phyloP scores from a whole-genome alignment of 2,888 invertebrate species.

The Thereva nobilitata region DNA sequence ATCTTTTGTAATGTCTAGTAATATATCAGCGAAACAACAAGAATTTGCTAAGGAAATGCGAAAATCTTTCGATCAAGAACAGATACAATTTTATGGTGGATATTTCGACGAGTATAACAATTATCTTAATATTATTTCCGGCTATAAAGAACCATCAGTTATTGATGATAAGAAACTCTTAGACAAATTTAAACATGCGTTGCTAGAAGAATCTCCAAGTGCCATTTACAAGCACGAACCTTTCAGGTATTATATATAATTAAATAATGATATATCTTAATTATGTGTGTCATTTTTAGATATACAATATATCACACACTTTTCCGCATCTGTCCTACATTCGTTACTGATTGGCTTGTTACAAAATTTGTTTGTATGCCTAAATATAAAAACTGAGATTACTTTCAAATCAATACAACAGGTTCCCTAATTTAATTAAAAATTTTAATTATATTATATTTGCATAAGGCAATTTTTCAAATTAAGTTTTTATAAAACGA shows the following conservation, averaged over 20 bases:
- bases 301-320: constrained; percentile 68
- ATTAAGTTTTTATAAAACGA: no score
- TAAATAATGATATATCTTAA: not conserved
- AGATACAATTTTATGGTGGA: constrained; percentile 65
- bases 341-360: constrained; percentile 65
- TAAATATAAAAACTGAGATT: constrained; percentile 44
- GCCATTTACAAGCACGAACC: constrained; percentile 71
- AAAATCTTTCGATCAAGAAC: constrained; percentile 65
- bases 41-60: constrained; percentile 69
- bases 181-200: constrained; percentile 65
- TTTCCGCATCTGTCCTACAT: constrained; percentile 65
- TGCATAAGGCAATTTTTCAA: no score
- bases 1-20: constrained; percentile 71
- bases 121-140: constrained; percentile 61
- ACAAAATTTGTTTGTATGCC: constrained; percentile 70
- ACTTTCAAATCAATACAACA: no score
- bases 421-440: no score
- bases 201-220: constrained; percentile 65
- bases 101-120: constrained; percentile 68
- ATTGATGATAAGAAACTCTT: constrained; percentile 64
- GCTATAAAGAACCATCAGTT: constrained; percentile 60
- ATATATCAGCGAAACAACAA: constrained; percentile 68
- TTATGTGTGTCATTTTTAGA: constrained; percentile 41
- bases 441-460: no score
- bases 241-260: constrained; percentile 62